Percentiles rank a stretch among this genome's conserved stretches.
phyloP scores from a whole-genome alignment of 2,797 vertebrate species.

The Morelia viridis region DNA sequence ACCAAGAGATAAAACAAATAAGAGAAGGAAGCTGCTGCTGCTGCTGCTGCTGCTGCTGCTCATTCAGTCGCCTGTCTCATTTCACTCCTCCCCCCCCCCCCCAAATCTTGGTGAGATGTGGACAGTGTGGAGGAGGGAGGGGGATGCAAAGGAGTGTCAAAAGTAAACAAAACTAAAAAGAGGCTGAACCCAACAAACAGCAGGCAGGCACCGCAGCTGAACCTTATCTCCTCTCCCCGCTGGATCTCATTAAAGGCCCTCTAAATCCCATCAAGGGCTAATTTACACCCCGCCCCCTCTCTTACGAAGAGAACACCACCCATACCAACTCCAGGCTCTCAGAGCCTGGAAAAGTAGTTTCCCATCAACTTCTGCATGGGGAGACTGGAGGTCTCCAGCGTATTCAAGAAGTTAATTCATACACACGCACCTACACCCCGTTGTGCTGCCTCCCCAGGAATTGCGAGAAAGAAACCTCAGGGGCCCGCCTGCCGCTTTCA shows the following conservation, averaged over 20 bases:
- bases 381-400: background rate
- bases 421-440: background rate
- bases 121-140: slow-evolving; percentile 15
- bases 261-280: slow-evolving; percentile 32
- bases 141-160: slow-evolving; percentile 38
- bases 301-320: background rate
- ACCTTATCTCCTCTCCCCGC: slow-evolving; percentile 41
- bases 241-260: slow-evolving; percentile 48
- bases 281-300: slow-evolving; percentile 9
- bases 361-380: too few relatives aligned
- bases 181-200: slow-evolving; percentile 25
- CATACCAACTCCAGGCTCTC: background rate
- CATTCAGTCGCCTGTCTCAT: slow-evolving; percentile 19
- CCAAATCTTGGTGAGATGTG: background rate
- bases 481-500: background rate
- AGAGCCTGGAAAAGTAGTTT: background rate
- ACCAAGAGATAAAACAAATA: slow-evolving; percentile 37
- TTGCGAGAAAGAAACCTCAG: background rate
- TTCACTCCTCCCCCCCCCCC: background rate
- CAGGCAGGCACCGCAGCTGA: slow-evolving; percentile 20
- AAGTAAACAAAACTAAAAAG: slow-evolving; percentile 42
- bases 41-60: slow-evolving; percentile 25
- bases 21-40: slow-evolving; percentile 40
- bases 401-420: background rate
- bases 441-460: background rate